These are phyloP conservation scores for Notodonta ziczac DNA, from an alignment of 2,888 invertebrate genomes.

Conservation along the genomic window DNA sequence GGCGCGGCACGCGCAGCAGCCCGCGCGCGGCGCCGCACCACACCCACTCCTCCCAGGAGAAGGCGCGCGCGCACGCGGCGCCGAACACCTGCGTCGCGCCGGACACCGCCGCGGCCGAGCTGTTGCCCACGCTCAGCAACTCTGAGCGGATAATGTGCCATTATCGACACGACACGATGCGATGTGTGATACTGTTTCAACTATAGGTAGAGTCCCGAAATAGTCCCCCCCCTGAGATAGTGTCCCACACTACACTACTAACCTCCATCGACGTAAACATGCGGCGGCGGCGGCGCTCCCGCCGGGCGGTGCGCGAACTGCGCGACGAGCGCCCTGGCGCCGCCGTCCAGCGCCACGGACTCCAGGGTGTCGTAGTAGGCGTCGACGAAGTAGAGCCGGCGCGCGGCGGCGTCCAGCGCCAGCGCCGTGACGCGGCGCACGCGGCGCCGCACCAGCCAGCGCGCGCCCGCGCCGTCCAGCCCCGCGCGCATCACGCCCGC, in stretches of 20 bases:
- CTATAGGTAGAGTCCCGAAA: no score
- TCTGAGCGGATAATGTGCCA: slow-evolving; percentile 9
- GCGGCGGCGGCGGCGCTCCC: slow-evolving; percentile 24
- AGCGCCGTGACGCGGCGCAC: slow-evolving; percentile 91
- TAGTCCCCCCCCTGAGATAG: no score
- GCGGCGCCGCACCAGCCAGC: slow-evolving; percentile 84
- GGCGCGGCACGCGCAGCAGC: slow-evolving; percentile 57
- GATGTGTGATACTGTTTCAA: no score
- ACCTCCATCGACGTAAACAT: slow-evolving; percentile 27
- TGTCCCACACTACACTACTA: background rate
- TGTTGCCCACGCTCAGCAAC: slow-evolving; percentile 10
- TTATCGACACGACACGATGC: background rate
- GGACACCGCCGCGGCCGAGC: slow-evolving; percentile 15
- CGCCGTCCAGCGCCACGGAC: slow-evolving; percentile 88
- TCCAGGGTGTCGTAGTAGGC: slow-evolving; percentile 90
- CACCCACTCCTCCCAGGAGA: slow-evolving; percentile 68
- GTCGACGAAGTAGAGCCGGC: slow-evolving; percentile 94
- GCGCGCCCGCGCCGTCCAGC: slow-evolving; percentile 85
- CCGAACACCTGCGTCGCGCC: slow-evolving; percentile 20
- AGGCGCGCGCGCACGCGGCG: slow-evolving; percentile 53
- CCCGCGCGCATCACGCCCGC: slow-evolving; percentile 86
- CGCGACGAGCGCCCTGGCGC: slow-evolving; percentile 77
- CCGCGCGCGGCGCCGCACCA: slow-evolving; percentile 67
- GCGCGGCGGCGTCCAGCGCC: slow-evolving; percentile 89
- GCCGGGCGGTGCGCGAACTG: slow-evolving; percentile 47